Base-by-base conservation (phyloP, 1,140 invertebrate genomes). In the Sitobion miscanthi region DNA sequence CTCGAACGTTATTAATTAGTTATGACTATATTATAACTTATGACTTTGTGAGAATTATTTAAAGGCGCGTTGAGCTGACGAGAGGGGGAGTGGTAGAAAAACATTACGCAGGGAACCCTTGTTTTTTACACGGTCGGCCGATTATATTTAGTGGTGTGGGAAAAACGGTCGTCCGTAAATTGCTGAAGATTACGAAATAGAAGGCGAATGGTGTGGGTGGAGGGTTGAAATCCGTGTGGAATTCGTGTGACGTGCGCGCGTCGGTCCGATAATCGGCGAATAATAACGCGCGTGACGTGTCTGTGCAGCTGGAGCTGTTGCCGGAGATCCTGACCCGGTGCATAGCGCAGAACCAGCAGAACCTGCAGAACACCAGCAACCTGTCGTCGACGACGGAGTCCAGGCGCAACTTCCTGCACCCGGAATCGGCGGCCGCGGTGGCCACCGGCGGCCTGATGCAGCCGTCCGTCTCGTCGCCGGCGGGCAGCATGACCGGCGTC, bases 301-400 rank as follows among this genome's bases (percentile, higher is more conserved):
- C 92, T 93, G 97, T 97, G 94, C 96, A 97, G 95, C 95, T 99
- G 95, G 98, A 98, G 94, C 96, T 97, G 94, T 95, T 98, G 94
- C 98, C 98, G 49, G 98, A 98, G 94, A 96, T 98, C 94, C 96
- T 99, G 95, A 97, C 97, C 42, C 95, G 97, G 93, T 97, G 97
- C 94, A 95, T 98, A 94, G 96, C 96, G 91, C 97, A 97, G 94
- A 97, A 97, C 94, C 54, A 94, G 38, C 57, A 94, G 38, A 91
- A 94, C 93, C 90, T 86, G 21, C 38, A 25, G 97, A 94, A 87
- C 62, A 30, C 42, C 85, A 94, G 49, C 57, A 93, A 62, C 94
- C 95, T 95, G 49, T 96, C 97, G 94, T 96, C 96, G 90, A 96
- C 97, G 94, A 97, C 98, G 94, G 97, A 98, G 94, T 94, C 93